These are phyloP conservation scores for Drosophila nr. perissopoda DNA, from an alignment of 2,888 invertebrate genomes.

Conservation along the genomic window DNA sequence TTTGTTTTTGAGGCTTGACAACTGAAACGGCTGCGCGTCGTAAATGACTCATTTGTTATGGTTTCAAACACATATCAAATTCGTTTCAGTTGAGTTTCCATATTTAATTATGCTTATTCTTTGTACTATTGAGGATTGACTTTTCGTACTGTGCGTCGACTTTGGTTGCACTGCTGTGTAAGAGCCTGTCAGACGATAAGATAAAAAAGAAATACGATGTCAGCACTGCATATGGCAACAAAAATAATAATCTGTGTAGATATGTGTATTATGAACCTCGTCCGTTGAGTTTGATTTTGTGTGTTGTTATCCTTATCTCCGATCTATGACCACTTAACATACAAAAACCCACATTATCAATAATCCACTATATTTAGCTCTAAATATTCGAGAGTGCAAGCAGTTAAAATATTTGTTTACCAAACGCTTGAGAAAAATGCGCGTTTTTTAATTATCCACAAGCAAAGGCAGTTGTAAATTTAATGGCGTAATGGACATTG, in stretches of 20 bases:
- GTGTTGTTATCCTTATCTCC: constrained; percentile 2
- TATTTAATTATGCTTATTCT: background rate
- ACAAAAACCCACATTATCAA: background rate
- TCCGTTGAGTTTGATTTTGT: background rate
- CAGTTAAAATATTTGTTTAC: too few relatives aligned
- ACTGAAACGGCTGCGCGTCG: constrained; percentile 9
- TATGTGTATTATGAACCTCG: constrained; percentile 22
- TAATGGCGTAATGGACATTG: background rate
- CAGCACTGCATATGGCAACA: constrained; percentile 35
- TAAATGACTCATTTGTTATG: constrained; percentile 27
- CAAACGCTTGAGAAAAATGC: too few relatives aligned
- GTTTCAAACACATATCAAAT: constrained; percentile 2
- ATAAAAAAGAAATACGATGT: constrained; percentile 29
- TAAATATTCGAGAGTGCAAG: background rate
- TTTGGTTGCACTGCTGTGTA: constrained; percentile 1
- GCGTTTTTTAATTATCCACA: background rate
- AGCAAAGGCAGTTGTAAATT: background rate
- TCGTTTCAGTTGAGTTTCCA: background rate
- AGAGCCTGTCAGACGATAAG: constrained; percentile 43
- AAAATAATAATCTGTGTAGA: constrained; percentile 23
- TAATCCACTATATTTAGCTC: background rate
- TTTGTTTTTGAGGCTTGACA: background rate
- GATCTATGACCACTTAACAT: background rate
- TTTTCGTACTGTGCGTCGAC: constrained; percentile 1
- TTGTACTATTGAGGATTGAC: constrained; percentile 8